phyloP scores from a whole-genome alignment of 2,797 vertebrate species.

The Alosa sapidissima region DNA sequence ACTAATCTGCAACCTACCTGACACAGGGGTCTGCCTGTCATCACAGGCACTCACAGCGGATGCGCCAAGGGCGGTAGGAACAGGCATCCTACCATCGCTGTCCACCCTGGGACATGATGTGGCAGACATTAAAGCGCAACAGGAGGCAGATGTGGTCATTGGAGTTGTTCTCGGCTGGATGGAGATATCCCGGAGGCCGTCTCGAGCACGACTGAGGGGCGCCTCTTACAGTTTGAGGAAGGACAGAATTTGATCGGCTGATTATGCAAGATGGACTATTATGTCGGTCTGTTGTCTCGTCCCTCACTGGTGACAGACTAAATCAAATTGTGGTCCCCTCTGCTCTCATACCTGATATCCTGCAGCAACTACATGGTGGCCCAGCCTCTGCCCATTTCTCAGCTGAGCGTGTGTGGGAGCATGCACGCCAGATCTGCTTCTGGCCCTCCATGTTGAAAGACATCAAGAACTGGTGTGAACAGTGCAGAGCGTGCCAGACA shows the following conservation, averaged over 20 bases:
- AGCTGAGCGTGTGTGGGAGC: conserved; percentile 23
- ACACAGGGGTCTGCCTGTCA: neutral
- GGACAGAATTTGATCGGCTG: neutral
- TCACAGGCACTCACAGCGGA: neutral
- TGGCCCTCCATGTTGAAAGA: conserved; percentile 38
- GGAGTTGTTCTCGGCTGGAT: neutral
- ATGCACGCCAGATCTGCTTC: conserved; percentile 8
- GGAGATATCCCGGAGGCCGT: neutral
- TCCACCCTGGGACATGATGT: neutral
- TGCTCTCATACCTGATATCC: conserved; percentile 14
- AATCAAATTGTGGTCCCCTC: conserved; percentile 31
- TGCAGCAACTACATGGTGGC: neutral
- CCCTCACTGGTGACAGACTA: neutral
- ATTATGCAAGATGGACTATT: conserved; percentile 22
- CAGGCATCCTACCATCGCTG: too few species aligned
- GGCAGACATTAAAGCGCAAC: neutral
- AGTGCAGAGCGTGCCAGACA: conserved; percentile 41
- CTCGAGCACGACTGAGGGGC: neutral
- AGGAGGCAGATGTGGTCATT: conserved; percentile 11
- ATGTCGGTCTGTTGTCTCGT: neutral
- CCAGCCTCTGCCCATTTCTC: conserved; percentile 32
- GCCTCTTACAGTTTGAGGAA: neutral
- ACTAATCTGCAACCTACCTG: neutral
- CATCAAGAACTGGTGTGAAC: conserved; percentile 39
- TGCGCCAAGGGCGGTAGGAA: neutral